These are phyloP conservation scores for Hydrolagus colliei DNA, from an alignment of 2,797 vertebrate species.

Conservation along the genomic window DNA sequence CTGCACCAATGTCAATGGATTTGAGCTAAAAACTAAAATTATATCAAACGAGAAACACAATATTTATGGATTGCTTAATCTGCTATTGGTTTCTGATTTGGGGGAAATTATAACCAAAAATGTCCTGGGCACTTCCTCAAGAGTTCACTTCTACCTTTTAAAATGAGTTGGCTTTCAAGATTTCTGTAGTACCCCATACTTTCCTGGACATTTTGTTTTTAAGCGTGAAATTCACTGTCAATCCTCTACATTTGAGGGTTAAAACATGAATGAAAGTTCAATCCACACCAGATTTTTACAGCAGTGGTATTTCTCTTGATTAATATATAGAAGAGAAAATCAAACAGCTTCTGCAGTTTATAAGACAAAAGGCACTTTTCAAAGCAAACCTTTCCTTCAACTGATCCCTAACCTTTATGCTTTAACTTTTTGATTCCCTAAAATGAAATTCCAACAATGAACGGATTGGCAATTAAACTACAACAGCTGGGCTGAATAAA, in stretches of 20 bases:
- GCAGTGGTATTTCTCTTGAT: neutral
- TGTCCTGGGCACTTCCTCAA: neutral
- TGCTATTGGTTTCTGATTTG: neutral
- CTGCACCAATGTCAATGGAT: neutral
- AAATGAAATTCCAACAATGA: neutral
- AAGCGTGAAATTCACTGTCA: no score
- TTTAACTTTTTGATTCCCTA: neutral
- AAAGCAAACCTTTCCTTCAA: conserved; percentile 3
- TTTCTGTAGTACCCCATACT: neutral
- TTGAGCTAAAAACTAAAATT: neutral
- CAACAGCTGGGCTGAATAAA: neutral
- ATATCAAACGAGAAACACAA: neutral
- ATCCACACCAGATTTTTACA: neutral
- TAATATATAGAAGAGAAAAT: neutral
- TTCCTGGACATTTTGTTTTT: neutral
- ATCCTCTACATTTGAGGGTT: neutral
- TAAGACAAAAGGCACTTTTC: neutral
- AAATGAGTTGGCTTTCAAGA: no score
- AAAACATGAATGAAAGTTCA: conserved; percentile 1
- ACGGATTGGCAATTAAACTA: neutral
- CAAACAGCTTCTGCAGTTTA: conserved; percentile 4
- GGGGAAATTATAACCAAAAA: neutral
- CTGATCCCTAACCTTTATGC: neutral
- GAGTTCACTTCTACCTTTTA: neutral
- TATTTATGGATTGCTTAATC: neutral